These are phyloP conservation scores for Desmodus rotundus DNA, from an alignment of 2,113 vertebrate species.

Conservation along the genomic window DNA sequence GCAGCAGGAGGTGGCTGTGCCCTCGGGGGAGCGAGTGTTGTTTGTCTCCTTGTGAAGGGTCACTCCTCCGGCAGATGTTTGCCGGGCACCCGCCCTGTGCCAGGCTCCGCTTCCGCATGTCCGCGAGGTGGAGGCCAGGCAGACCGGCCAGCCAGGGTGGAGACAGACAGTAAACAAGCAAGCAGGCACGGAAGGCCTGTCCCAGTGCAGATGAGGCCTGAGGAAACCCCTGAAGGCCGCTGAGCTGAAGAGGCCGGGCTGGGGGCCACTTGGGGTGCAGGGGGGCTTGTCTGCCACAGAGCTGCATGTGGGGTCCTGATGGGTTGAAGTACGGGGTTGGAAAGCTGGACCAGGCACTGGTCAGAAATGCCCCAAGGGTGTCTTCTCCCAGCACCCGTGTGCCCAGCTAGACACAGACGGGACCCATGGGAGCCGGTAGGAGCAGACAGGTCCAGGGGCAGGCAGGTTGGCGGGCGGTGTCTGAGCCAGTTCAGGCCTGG, in stretches of 20 bases:
- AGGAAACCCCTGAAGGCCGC: background rate
- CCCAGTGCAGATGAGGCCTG: background rate
- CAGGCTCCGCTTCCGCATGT: background rate
- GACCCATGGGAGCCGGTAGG: background rate
- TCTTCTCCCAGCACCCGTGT: background rate
- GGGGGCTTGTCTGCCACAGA: too few species aligned
- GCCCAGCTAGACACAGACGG: background rate
- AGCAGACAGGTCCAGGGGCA: background rate
- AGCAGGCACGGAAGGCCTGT: background rate
- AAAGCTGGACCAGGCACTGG: background rate
- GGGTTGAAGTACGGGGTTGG: background rate
- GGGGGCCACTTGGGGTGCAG: background rate
- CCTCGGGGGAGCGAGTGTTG: rapidly evolving
- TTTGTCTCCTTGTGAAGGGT: background rate
- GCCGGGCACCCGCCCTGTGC: background rate
- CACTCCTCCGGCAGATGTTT: background rate
- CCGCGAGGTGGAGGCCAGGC: background rate
- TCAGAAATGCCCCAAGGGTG: background rate
- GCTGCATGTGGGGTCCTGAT: background rate
- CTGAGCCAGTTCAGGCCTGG: background rate
- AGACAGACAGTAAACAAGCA: background rate
- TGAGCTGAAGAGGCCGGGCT: background rate
- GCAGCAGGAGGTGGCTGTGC: background rate
- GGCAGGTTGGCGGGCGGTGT: background rate
- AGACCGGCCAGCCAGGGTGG: background rate